A percentile compares a stretch with the other conserved stretches of the same genome.
Evolutionary conservation across 1,140 invertebrate species (phyloP).

Genomic region (Gonatopus flavifemur): DNA sequence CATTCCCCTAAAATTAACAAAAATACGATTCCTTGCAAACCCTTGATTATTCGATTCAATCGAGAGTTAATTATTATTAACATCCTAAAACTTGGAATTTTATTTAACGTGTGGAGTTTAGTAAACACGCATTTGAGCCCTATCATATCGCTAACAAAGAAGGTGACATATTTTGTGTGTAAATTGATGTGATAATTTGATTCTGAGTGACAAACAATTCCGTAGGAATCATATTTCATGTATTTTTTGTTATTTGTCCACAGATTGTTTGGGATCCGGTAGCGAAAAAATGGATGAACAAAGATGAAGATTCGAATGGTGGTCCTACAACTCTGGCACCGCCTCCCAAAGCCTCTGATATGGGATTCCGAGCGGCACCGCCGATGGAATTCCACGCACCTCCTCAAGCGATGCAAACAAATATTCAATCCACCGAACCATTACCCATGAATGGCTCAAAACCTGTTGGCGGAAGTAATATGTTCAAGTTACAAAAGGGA

Average conservation of each 20-base stretch:
- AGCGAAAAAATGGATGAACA: slow-evolving; percentile 83
- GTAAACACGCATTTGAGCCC: slow-evolving; percentile 13
- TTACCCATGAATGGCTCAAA: slow-evolving; percentile 43
- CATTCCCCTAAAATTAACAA: too few species aligned
- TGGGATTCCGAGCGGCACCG: slow-evolving; percentile 43
- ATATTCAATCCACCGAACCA: slow-evolving; percentile 21
- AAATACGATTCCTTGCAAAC: too few species aligned
- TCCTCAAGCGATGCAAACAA: slow-evolving; percentile 14
- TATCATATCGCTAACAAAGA: not conserved
- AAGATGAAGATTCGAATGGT: slow-evolving; percentile 70
- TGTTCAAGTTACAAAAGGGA: slow-evolving; percentile 75
- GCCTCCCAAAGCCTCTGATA: slow-evolving; percentile 73
- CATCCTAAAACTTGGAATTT: slow-evolving; percentile 11
- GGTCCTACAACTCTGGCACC: slow-evolving; percentile 66
- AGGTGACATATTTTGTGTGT: slow-evolving; percentile 1
- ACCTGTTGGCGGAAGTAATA: slow-evolving; percentile 63
- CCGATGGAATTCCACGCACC: slow-evolving; percentile 11
- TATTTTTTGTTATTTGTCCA: not conserved
- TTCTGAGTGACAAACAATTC: slow-evolving; percentile 1
- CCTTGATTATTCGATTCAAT: slow-evolving; percentile 11
- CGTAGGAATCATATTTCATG: not conserved
- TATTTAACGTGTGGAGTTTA: slow-evolving; percentile 8
- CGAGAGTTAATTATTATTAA: slow-evolving; percentile 18
- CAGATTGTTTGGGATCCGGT: slow-evolving; percentile 91
- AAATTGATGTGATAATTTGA: not conserved